A percentile compares a stretch with the other conserved stretches of the same genome.
phyloP scores from a whole-genome alignment of 2,888 invertebrate genomes.

The Punctoribates punctum region DNA sequence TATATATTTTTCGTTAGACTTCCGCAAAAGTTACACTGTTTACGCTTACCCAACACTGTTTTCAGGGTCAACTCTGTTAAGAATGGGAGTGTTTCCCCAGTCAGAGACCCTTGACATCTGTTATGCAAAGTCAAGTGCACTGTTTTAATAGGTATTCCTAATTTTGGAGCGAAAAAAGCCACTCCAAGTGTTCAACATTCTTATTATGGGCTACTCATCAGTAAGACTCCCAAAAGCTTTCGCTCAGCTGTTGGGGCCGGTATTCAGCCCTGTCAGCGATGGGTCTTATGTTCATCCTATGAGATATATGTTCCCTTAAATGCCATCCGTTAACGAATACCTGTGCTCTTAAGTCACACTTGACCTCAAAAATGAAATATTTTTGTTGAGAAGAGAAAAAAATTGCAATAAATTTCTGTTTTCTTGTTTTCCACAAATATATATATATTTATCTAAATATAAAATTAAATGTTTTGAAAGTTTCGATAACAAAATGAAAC shows the following conservation, averaged over 20 bases:
- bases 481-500: neutral
- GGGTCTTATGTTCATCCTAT: neutral
- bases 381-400: neutral
- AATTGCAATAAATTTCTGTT: neutral
- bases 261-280: neutral
- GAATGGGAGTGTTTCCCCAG: too few relatives aligned
- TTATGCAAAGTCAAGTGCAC: too few relatives aligned
- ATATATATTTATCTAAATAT: neutral
- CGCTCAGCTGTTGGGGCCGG: neutral
- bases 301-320: neutral
- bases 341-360: slow-evolving; percentile 5
- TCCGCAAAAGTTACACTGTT: too few relatives aligned
- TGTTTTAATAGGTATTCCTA: too few relatives aligned
- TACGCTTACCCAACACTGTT: too few relatives aligned
- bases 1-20: too few relatives aligned
- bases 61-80: too few relatives aligned
- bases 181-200: too few relatives aligned
- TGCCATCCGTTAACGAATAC: neutral
- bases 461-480: neutral
- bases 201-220: too few relatives aligned
- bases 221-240: too few relatives aligned
- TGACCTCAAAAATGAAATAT: neutral
- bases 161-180: too few relatives aligned
- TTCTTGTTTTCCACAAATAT: neutral
- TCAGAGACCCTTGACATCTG: too few relatives aligned